A percentile compares a stretch with the other conserved stretches of the same genome.
Evolutionary conservation across 2,797 vertebrate genomes (phyloP).

Genomic region (Chromobotia macracanthus): DNA sequence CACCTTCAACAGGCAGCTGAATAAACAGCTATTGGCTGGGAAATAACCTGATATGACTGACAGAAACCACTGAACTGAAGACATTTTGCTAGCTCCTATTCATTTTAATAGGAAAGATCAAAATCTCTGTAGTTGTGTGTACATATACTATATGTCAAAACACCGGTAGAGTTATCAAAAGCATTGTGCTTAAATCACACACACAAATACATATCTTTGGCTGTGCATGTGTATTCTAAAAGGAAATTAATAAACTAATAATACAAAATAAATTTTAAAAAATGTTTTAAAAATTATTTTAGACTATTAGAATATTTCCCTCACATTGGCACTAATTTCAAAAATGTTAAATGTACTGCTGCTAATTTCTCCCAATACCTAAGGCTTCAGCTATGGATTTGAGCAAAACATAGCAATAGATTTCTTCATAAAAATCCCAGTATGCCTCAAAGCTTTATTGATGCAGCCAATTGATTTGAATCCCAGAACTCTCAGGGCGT

Average conservation of each 20-base stretch:
- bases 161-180: neutral
- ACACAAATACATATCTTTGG: neutral
- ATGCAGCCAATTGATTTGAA: slow-evolving; percentile 40
- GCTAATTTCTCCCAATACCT: slow-evolving; percentile 19
- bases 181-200: neutral
- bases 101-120: neutral
- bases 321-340: too few relatives aligned
- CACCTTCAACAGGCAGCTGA: neutral
- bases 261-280: neutral
- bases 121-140: neutral
- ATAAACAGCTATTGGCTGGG: neutral
- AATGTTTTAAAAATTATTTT: too few relatives aligned
- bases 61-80: neutral
- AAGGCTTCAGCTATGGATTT: slow-evolving; percentile 15
- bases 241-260: neutral
- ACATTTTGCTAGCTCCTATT: neutral
- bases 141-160: neutral
- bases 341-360: neutral
- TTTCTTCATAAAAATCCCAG: slow-evolving; percentile 11
- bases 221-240: neutral
- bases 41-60: neutral
- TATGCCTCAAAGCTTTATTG: slow-evolving; percentile 28
- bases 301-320: too few relatives aligned
- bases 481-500: slow-evolving; percentile 25
- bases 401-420: slow-evolving; percentile 14